Conservation (phyloP, 2,797 vertebrate genomes). For the Melanotaenia boesemani region DNA sequence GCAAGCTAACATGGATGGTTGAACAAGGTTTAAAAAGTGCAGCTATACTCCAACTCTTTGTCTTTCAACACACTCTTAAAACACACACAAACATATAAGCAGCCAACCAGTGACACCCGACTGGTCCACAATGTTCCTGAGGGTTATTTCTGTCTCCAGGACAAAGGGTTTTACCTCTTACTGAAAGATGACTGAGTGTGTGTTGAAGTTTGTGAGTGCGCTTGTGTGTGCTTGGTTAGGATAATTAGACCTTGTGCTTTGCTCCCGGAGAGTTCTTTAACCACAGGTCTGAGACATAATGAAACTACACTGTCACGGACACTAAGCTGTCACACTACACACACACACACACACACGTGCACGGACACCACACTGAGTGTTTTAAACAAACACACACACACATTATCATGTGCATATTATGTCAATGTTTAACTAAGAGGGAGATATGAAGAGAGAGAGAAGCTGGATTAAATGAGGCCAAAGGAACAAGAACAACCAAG, state of each 20-base stretch:
- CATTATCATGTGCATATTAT: constrained; percentile 50
- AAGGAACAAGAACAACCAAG: constrained; percentile 7
- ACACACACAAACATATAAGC: constrained; percentile 41
- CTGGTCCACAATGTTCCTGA: constrained; percentile 50
- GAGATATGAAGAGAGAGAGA: background rate
- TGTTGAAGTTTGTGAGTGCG: constrained; percentile 29
- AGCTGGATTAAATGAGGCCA: constrained; percentile 38
- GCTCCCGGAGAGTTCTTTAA: constrained; percentile 73
- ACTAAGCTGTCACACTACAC: constrained; percentile 49
- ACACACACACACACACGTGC: constrained; percentile 31
- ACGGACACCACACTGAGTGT: constrained; percentile 29
- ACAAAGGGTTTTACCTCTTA: constrained; percentile 69
- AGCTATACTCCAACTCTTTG: constrained; percentile 20
- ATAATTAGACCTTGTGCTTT: constrained; percentile 80
- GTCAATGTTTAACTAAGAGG: constrained; percentile 66
- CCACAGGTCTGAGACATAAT: constrained; percentile 74
- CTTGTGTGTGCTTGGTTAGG: constrained; percentile 60
- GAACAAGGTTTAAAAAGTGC: constrained; percentile 27
- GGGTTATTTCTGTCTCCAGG: constrained; percentile 72
- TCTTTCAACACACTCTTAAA: constrained; percentile 34
- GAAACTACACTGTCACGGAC: constrained; percentile 75
- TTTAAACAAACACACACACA: constrained; percentile 40
- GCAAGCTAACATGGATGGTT: background rate
- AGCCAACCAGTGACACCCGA: constrained; percentile 44
- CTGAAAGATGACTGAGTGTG: constrained; percentile 61